Conservation (phyloP, 2,888 invertebrate genomes). For the Enoplolaimus lenunculus region DNA sequence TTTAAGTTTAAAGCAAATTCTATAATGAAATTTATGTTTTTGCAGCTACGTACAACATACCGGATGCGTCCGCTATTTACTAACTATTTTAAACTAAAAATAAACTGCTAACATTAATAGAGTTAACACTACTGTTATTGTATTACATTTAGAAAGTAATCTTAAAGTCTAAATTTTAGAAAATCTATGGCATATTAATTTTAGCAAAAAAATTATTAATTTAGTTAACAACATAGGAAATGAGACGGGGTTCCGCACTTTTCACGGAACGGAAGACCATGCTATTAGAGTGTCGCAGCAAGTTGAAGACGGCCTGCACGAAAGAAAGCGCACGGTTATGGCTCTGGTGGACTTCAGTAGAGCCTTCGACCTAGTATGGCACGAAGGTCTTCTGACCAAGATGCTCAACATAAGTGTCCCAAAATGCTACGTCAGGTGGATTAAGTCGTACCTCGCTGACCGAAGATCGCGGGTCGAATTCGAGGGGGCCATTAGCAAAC, state of each 20-base stretch:
- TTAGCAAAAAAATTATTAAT: too few species aligned
- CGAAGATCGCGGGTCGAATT: neutral
- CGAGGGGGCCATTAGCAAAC: neutral
- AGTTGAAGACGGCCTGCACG: neutral
- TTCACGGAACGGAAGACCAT: neutral
- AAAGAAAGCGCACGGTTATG: neutral
- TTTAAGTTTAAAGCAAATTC: too few species aligned
- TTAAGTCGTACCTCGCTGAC: neutral
- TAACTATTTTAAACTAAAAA: too few species aligned
- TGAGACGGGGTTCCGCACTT: neutral
- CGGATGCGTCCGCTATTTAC: too few species aligned
- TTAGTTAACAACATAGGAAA: too few species aligned
- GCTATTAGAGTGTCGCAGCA: neutral
- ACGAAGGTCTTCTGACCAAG: neutral
- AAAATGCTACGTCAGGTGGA: conserved; percentile 1
- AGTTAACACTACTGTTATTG: too few species aligned
- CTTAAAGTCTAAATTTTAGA: too few species aligned
- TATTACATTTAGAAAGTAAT: too few species aligned
- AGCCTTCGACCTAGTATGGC: neutral
- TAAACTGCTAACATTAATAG: too few species aligned
- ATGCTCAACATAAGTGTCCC: neutral
- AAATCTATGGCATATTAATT: too few species aligned
- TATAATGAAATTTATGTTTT: too few species aligned
- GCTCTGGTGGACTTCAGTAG: neutral
- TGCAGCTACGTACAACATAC: too few species aligned